These are phyloP conservation scores for Jacana jacana DNA, from an alignment of 2,113 vertebrate genomes.

Conservation along the genomic window DNA sequence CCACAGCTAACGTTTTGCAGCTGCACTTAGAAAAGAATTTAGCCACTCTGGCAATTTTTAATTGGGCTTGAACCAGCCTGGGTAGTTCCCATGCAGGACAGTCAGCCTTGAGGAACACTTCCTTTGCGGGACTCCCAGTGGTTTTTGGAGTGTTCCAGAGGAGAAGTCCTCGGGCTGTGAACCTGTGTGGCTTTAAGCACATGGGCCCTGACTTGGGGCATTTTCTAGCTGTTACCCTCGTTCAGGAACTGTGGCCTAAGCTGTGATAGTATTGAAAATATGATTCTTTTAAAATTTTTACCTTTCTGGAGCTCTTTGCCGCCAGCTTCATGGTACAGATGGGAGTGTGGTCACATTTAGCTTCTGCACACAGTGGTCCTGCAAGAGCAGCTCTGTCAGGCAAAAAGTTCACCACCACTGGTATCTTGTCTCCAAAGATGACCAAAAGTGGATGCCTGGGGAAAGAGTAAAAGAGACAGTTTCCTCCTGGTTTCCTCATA, in stretches of 20 bases:
- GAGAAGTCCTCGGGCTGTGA: not conserved
- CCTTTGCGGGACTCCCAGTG: not conserved
- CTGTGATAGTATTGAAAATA: not conserved
- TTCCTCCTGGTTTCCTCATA: not conserved
- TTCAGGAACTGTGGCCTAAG: not conserved
- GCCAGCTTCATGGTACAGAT: not conserved
- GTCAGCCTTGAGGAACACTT: not conserved
- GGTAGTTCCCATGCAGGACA: not conserved
- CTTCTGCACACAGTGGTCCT: not conserved
- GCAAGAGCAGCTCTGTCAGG: not conserved
- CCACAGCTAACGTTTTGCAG: slow-evolving; percentile 38
- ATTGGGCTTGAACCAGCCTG: slow-evolving; percentile 44
- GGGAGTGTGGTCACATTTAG: not conserved
- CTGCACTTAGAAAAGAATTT: slow-evolving; percentile 46
- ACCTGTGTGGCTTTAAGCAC: not conserved
- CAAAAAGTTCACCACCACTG: rapidly evolving
- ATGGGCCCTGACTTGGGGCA: not conserved
- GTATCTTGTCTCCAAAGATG: not conserved
- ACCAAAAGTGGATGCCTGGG: not conserved
- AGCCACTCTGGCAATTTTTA: slow-evolving; percentile 45
- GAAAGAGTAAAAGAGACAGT: not conserved
- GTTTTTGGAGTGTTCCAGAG: not conserved
- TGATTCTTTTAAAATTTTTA: not conserved
- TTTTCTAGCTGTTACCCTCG: not conserved
- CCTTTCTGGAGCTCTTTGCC: not conserved